A percentile compares a stretch with the other conserved stretches of the same genome.
Conservation (phyloP, 2,888 invertebrate species). For the Deilephila elpenor region DNA sequence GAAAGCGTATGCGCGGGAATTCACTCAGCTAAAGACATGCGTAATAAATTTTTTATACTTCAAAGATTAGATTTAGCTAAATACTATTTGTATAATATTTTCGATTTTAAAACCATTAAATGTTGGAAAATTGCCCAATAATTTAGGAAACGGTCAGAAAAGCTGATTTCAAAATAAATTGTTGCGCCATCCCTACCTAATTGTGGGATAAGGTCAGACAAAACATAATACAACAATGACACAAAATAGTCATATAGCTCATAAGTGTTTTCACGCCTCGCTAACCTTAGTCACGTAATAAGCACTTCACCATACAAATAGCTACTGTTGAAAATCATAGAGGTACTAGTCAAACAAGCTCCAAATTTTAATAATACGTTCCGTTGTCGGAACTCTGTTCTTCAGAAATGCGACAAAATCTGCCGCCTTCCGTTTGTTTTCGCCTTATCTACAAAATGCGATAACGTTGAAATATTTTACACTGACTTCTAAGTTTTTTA, state of each 20-base stretch:
- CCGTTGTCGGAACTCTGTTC: neutral
- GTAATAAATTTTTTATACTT: neutral
- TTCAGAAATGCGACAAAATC: constrained; percentile 23
- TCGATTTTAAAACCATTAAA: too few relatives aligned
- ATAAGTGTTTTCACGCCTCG: neutral
- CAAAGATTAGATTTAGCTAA: neutral
- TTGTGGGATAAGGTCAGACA: too few relatives aligned
- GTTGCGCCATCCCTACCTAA: too few relatives aligned
- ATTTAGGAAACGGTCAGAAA: too few relatives aligned
- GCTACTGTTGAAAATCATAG: constrained; percentile 6
- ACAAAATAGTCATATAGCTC: neutral
- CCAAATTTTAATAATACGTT: neutral
- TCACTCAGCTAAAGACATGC: neutral
- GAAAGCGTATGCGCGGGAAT: neutral
- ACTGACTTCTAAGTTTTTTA: neutral
- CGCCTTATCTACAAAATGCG: constrained; percentile 4
- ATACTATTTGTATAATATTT: neutral
- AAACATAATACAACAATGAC: neutral
- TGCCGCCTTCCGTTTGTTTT: constrained; percentile 22
- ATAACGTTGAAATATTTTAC: constrained; percentile 6
- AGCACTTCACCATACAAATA: neutral
- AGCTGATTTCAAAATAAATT: too few relatives aligned
- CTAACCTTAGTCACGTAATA: neutral
- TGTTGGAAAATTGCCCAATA: too few relatives aligned
- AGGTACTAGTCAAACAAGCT: neutral